A percentile compares a stretch with the other conserved stretches of the same genome.
Evolutionary conservation across 2,113 vertebrate genomes (phyloP).

Genomic region (Phaethon lepturus): DNA sequence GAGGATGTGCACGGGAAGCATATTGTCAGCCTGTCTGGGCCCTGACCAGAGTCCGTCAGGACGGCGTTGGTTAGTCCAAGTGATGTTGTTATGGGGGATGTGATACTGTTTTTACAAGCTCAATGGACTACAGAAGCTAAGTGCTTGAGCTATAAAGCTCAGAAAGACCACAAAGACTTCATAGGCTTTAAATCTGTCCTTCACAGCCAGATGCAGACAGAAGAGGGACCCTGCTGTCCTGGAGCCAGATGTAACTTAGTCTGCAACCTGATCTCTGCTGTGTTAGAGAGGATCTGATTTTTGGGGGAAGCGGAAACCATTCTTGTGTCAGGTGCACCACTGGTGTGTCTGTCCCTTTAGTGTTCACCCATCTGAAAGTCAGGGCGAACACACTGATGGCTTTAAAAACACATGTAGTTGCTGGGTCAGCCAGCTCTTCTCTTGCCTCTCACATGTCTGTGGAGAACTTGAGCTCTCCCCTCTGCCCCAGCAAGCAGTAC

Average conservation of each 20-base stretch:
- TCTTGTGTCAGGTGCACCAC: not conserved
- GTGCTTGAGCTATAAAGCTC: not conserved
- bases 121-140: not conserved
- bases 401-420: not conserved
- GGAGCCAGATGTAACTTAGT: not conserved
- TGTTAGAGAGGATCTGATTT: not conserved
- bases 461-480: not conserved
- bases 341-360: not conserved
- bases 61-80: not conserved
- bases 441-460: not conserved
- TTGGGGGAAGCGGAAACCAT: not conserved
- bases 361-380: not conserved
- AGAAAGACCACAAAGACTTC: not conserved
- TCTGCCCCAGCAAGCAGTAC: not conserved
- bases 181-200: not conserved
- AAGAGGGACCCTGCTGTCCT: not conserved
- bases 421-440: not conserved
- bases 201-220: not conserved
- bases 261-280: not conserved
- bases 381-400: not conserved
- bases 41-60: not conserved
- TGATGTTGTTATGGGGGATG: not conserved
- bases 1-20: not conserved
- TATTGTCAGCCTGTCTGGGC: not conserved
- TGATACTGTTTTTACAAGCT: not conserved